Evolutionary conservation across 2,113 vertebrate genomes (phyloP).

Genomic region (Tricholaema leucomelas): DNA sequence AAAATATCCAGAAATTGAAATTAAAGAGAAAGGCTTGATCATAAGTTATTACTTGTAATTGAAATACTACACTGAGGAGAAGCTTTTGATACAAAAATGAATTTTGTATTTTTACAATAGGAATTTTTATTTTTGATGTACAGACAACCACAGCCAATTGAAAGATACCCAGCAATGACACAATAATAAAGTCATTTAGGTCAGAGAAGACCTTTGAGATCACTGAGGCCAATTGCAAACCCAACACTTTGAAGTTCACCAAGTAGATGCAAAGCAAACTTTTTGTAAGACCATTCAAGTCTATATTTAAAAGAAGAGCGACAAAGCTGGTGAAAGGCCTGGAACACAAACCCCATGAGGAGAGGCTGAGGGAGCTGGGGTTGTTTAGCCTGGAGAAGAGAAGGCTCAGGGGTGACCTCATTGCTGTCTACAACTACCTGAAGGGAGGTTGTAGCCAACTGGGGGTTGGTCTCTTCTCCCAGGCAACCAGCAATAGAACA

Average conservation of each 20-base stretch:
- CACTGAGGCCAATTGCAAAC: background rate
- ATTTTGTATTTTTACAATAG: background rate
- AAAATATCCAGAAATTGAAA: background rate
- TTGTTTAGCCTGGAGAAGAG: too few species aligned
- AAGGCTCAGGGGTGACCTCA: too few species aligned
- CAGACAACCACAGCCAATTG: accelerated
- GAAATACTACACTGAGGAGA: background rate
- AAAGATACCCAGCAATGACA: background rate
- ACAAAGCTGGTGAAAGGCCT: too few species aligned
- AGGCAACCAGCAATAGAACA: too few species aligned
- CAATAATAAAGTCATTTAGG: background rate
- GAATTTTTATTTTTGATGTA: background rate
- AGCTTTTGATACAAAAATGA: background rate
- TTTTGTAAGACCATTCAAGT: conserved; percentile 8
- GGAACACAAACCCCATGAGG: too few species aligned
- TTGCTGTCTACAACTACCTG: too few species aligned
- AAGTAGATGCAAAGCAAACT: background rate
- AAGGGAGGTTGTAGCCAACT: too few species aligned
- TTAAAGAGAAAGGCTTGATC: background rate
- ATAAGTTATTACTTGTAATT: background rate
- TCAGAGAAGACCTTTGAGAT: background rate
- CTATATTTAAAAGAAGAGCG: too few species aligned
- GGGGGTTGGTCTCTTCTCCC: too few species aligned
- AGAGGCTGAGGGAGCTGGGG: too few species aligned
- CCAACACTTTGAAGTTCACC: background rate